Percentiles rank a stretch among this genome's conserved stretches.
Conservation (phyloP, 2,888 invertebrate genomes). For the Gasteruption jaculator region DNA sequence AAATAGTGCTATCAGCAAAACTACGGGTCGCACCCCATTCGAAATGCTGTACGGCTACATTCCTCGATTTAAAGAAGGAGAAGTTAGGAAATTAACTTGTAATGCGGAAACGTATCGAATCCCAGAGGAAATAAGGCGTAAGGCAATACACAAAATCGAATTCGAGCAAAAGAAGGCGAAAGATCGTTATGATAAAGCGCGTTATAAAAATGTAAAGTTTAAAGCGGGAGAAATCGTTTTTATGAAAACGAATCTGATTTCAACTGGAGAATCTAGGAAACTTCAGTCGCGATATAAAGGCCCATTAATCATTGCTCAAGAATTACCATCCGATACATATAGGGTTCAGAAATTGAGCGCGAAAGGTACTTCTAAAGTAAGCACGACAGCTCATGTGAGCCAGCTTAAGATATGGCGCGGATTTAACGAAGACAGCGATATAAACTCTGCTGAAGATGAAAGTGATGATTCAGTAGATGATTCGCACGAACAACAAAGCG, state of each 20-base stretch:
- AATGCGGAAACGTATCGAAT: slow-evolving; percentile 10
- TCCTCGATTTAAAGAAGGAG: slow-evolving; percentile 16
- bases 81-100: slow-evolving; percentile 6
- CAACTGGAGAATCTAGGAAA: slow-evolving; percentile 17
- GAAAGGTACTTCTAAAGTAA: too few relatives aligned
- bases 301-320: too few relatives aligned
- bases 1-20: slow-evolving; percentile 17
- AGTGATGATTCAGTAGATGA: too few relatives aligned
- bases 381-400: too few relatives aligned
- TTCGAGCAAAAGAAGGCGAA: slow-evolving; percentile 14
- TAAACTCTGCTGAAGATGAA: too few relatives aligned
- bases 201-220: slow-evolving; percentile 14
- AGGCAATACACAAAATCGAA: slow-evolving; percentile 12
- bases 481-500: too few relatives aligned
- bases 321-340: too few relatives aligned
- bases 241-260: slow-evolving; percentile 4
- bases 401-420: too few relatives aligned
- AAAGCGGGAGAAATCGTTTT: slow-evolving; percentile 15
- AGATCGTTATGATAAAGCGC: slow-evolving; percentile 11
- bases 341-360: too few relatives aligned
- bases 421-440: too few relatives aligned
- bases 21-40: slow-evolving; percentile 18
- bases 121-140: slow-evolving; percentile 7
- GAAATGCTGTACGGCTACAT: slow-evolving; percentile 20
- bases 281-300: slow-evolving; percentile 11